phyloP scores from a whole-genome alignment of 2,113 vertebrate species.

The Jaculus jaculus region DNA sequence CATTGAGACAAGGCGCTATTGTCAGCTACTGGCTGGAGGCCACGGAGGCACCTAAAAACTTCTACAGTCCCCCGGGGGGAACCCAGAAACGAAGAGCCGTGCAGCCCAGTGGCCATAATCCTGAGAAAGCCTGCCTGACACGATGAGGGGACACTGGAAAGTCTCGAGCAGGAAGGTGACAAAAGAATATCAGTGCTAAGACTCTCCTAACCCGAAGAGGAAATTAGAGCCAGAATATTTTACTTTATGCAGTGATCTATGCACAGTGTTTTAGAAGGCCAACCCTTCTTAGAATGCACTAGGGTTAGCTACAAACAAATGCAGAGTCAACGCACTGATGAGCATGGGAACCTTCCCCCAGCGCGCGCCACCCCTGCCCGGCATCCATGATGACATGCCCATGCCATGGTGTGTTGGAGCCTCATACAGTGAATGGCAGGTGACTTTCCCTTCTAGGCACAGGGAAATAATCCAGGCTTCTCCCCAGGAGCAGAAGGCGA shows the following conservation, averaged over 20 bases:
- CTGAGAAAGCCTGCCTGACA: neutral
- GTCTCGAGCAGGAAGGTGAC: neutral
- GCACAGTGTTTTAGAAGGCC: neutral
- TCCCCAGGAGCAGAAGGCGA: neutral
- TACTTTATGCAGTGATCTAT: neutral
- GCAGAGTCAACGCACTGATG: fast-evolving
- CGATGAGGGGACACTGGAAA: neutral
- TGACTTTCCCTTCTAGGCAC: neutral
- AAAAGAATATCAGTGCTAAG: neutral
- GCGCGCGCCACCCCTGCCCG: neutral
- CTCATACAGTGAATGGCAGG: neutral
- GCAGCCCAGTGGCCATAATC: neutral
- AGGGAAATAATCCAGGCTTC: neutral
- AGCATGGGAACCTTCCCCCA: neutral
- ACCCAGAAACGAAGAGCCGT: neutral
- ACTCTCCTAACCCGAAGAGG: neutral
- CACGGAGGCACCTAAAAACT: neutral
- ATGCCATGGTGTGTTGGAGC: neutral
- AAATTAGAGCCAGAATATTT: neutral
- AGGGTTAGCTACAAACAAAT: neutral
- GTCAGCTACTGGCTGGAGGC: neutral
- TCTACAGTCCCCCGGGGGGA: neutral
- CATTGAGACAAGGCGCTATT: neutral
- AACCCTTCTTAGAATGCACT: neutral
- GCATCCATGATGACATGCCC: neutral